These are phyloP conservation scores for Chelonus formosanus DNA, from an alignment of 2,888 invertebrate species.

Conservation along the genomic window DNA sequence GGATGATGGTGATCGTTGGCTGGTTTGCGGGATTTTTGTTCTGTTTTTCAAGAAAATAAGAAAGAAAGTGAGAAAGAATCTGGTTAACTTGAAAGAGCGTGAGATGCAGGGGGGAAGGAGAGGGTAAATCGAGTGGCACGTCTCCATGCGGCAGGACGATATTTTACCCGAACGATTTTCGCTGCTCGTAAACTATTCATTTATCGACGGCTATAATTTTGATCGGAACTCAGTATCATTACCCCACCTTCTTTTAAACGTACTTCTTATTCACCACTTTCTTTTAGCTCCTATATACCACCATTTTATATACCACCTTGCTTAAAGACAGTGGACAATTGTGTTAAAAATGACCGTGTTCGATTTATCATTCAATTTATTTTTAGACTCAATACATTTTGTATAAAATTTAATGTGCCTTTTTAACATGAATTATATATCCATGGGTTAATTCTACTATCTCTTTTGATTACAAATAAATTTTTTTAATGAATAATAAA, in stretches of 20 bases:
- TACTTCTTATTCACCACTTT: conserved; percentile 34
- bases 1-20: conserved; percentile 5
- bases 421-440: no score
- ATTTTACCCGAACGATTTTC: conserved; percentile 62
- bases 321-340: background rate
- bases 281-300: conserved; percentile 18
- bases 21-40: conserved; percentile 7
- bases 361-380: no score
- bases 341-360: no score
- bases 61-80: conserved; percentile 28
- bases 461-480: no score
- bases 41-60: background rate
- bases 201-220: conserved; percentile 65
- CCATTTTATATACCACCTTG: background rate
- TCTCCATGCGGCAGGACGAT: conserved; percentile 52
- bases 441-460: no score
- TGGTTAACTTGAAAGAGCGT: conserved; percentile 18
- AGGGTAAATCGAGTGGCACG: conserved; percentile 41
- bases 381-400: no score
- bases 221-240: conserved; percentile 61
- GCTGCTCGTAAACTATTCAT: conserved; percentile 65
- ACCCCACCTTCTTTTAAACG: conserved; percentile 43
- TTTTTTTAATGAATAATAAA: no score
- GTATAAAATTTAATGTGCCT: no score
- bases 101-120: background rate